A percentile compares a stretch with the other conserved stretches of the same genome.
Conservation (phyloP, 1,140 invertebrate genomes). For the Hyles euphorbiae region DNA sequence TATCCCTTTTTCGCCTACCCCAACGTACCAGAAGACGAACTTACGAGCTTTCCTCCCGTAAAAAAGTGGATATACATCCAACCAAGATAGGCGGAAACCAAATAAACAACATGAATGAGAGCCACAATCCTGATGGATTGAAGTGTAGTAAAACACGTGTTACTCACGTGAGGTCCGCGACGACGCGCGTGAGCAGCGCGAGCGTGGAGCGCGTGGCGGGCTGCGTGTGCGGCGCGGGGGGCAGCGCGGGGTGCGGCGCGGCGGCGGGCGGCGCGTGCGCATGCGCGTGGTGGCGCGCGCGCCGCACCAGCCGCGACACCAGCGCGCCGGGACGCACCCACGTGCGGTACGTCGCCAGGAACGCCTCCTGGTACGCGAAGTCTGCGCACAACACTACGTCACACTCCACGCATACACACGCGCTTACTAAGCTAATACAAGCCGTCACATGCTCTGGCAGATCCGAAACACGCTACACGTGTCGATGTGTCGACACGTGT, state of each 20-base stretch:
- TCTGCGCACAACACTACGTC: slow-evolving; percentile 75
- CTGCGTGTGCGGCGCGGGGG: slow-evolving; percentile 78
- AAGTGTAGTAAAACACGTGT: too few relatives aligned
- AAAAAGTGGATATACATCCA: too few relatives aligned
- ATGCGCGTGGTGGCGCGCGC: slow-evolving; percentile 88
- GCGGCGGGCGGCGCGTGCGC: slow-evolving; percentile 79
- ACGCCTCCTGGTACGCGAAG: slow-evolving; percentile 97
- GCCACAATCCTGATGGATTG: too few relatives aligned
- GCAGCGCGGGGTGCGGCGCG: slow-evolving; percentile 86
- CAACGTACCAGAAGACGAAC: too few relatives aligned
- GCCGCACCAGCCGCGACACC: slow-evolving; percentile 90
- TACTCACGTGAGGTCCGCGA: slow-evolving; percentile 95
- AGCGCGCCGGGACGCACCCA: slow-evolving; percentile 93
- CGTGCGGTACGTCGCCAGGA: slow-evolving; percentile 96
- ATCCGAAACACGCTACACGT: too few relatives aligned
- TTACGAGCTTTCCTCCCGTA: too few relatives aligned
- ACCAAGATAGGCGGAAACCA: too few relatives aligned
- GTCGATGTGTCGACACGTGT: too few relatives aligned
- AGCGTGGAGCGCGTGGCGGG: slow-evolving; percentile 81
- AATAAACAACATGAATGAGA: too few relatives aligned
- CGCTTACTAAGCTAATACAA: not conserved
- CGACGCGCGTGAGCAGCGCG: slow-evolving; percentile 89
- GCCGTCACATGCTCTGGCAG: too few relatives aligned
- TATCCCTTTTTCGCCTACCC: too few relatives aligned
- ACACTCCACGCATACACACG: not conserved